Conservation (phyloP, 2,888 invertebrate species). For the Metalampra italica region DNA sequence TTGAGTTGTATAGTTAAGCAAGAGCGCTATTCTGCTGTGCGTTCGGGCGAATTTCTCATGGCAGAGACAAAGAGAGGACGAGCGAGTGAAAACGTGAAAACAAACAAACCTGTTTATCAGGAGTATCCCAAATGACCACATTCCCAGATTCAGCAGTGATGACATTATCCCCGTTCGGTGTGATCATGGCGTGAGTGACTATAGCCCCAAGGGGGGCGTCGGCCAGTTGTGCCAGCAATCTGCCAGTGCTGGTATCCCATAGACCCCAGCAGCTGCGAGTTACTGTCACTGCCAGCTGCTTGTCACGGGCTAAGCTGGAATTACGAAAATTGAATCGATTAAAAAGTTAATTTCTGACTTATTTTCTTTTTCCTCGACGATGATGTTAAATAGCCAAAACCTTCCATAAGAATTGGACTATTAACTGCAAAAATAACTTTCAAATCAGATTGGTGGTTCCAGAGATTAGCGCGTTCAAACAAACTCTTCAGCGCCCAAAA, state of each 20-base stretch:
- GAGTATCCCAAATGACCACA: conserved; percentile 90
- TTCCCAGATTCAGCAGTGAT: conserved; percentile 95
- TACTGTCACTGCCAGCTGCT: conserved; percentile 92
- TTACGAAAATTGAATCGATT: background rate
- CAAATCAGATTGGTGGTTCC: too few relatives aligned
- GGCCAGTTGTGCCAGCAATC: conserved; percentile 90
- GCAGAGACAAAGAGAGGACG: too few relatives aligned
- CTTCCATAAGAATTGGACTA: too few relatives aligned
- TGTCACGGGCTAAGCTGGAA: conserved; percentile 85
- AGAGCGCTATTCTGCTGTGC: too few relatives aligned
- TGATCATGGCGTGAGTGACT: conserved; percentile 94
- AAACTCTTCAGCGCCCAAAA: too few relatives aligned
- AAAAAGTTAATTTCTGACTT: background rate
- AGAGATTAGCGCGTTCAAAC: too few relatives aligned
- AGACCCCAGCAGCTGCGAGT: conserved; percentile 97
- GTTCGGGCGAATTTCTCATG: too few relatives aligned
- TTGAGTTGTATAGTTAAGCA: too few relatives aligned
- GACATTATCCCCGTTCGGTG: conserved; percentile 89
- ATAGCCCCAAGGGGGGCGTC: conserved; percentile 96
- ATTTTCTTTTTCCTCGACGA: too few relatives aligned
- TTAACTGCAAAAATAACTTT: too few relatives aligned
- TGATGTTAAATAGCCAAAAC: too few relatives aligned
- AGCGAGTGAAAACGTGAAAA: too few relatives aligned
- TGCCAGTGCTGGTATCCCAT: conserved; percentile 94
- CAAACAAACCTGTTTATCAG: conserved; percentile 55